Evolutionary conservation across 92 coral and sea anemone species (phyloP).

Genomic region (Hydrozoanthus gracilis): DNA sequence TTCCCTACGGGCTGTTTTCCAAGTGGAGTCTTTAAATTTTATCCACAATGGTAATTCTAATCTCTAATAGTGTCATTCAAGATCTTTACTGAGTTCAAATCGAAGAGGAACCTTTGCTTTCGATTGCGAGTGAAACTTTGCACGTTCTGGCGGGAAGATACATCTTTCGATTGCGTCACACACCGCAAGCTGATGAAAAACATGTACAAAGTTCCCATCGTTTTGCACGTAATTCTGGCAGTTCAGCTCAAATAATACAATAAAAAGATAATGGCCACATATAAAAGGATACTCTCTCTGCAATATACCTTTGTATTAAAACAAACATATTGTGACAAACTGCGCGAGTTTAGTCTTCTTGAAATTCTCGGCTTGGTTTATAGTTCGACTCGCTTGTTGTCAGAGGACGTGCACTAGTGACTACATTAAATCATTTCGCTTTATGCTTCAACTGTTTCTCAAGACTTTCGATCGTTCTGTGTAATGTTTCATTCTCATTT

Average conservation of each 20-base stretch:
- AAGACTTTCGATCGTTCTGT: conserved; percentile 65
- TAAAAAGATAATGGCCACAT: background rate
- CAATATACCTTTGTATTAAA: background rate
- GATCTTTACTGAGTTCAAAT: background rate
- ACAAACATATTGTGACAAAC: background rate
- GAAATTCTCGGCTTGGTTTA: background rate
- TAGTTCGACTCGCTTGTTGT: background rate
- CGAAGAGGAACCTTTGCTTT: conserved; percentile 1
- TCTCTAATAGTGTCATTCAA: background rate
- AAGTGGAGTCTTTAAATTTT: background rate
- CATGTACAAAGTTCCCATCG: background rate
- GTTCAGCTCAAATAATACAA: background rate
- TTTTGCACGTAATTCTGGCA: conserved; percentile 11
- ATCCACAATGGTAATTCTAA: background rate
- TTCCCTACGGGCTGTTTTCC: background rate
- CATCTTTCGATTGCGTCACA: conserved; percentile 34
- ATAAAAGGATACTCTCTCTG: conserved; percentile 23
- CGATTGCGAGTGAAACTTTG: background rate
- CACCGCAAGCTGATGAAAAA: conserved; percentile 32
- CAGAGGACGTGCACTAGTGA: no score
- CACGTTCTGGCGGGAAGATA: conserved; percentile 48
- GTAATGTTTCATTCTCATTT: conserved; percentile 75
- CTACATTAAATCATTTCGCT: background rate
- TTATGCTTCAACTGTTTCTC: conserved; percentile 27
- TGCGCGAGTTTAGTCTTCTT: background rate